These are phyloP conservation scores for Arctocebus calabarensis DNA, from an alignment of 2,797 vertebrate genomes.

Conservation along the genomic window DNA sequence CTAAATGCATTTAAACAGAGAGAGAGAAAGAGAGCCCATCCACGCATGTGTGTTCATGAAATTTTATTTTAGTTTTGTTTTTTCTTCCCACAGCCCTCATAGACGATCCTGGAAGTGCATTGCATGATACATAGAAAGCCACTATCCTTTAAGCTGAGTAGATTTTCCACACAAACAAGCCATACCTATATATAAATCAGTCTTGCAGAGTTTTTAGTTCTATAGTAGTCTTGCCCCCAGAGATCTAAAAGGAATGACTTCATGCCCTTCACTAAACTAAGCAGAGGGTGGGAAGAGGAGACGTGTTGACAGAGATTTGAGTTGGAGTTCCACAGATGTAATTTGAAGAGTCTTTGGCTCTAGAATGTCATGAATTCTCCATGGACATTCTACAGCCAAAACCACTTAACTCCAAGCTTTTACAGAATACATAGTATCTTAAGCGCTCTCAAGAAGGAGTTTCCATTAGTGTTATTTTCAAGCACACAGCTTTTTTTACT, in stretches of 20 bases:
- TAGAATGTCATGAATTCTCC: conserved; percentile 72
- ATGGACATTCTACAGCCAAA: conserved; percentile 77
- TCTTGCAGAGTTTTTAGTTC: conserved; percentile 58
- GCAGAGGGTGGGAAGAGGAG: conserved; percentile 57
- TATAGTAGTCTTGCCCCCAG: conserved; percentile 24
- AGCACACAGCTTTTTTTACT: conserved; percentile 69
- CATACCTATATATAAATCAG: neutral
- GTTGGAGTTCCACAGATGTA: conserved; percentile 69
- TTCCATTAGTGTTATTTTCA: conserved; percentile 74
- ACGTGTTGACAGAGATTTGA: conserved; percentile 82
- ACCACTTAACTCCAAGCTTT: conserved; percentile 77
- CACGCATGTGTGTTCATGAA: neutral
- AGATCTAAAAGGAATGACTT: conserved; percentile 68
- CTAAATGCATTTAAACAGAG: neutral
- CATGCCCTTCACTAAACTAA: conserved; percentile 62
- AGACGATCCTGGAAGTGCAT: neutral
- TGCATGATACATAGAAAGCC: neutral
- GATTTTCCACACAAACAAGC: neutral
- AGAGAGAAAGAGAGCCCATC: neutral
- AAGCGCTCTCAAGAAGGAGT: conserved; percentile 62
- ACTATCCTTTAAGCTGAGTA: neutral
- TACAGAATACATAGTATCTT: conserved; percentile 75
- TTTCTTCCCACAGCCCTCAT: neutral
- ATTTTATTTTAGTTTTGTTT: conserved; percentile 40
- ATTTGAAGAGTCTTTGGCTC: conserved; percentile 80